Conservation (phyloP, 1,140 invertebrate species). For the Drosophila nannoptera region DNA sequence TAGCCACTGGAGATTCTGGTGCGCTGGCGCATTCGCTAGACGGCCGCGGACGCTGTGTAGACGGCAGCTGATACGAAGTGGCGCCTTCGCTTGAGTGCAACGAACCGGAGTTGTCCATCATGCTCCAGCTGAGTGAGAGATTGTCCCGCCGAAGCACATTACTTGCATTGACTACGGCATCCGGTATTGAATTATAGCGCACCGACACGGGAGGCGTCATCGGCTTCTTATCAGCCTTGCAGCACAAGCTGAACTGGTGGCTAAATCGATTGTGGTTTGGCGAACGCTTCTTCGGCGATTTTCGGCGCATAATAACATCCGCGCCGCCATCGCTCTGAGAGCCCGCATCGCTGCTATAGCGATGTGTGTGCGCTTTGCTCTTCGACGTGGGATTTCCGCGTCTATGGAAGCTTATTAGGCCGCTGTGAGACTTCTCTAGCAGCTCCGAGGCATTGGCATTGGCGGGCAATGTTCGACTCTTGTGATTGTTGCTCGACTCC, state of each 20-base stretch:
- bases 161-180: conserved; percentile 37
- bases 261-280: conserved; percentile 76
- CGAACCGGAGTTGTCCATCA: conserved; percentile 69
- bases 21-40: conserved; percentile 74
- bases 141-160: conserved; percentile 64
- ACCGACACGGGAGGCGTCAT: conserved; percentile 75
- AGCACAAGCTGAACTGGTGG: conserved; percentile 77
- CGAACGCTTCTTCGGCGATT: conserved; percentile 69
- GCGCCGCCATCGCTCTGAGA: conserved; percentile 67
- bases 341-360: conserved; percentile 64
- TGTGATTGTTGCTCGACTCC: conserved; percentile 43
- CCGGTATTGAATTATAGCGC: conserved; percentile 78
- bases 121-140: conserved; percentile 70
- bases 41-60: conserved; percentile 43
- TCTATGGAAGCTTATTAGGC: conserved; percentile 68
- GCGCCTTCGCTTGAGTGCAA: conserved; percentile 60
- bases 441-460: conserved; percentile 8
- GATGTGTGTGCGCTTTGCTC: conserved; percentile 59
- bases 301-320: conserved; percentile 65
- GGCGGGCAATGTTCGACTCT: conserved; percentile 66
- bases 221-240: conserved; percentile 73
- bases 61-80: conserved; percentile 39
- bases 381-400: conserved; percentile 56
- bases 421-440: conserved; percentile 69
- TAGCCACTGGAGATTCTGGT: conserved; percentile 71